A percentile compares a stretch with the other conserved stretches of the same genome.
These are phyloP conservation scores for Pseudotriccus pelzelni DNA, from an alignment of 2,797 vertebrate species.

Conservation along the genomic window DNA sequence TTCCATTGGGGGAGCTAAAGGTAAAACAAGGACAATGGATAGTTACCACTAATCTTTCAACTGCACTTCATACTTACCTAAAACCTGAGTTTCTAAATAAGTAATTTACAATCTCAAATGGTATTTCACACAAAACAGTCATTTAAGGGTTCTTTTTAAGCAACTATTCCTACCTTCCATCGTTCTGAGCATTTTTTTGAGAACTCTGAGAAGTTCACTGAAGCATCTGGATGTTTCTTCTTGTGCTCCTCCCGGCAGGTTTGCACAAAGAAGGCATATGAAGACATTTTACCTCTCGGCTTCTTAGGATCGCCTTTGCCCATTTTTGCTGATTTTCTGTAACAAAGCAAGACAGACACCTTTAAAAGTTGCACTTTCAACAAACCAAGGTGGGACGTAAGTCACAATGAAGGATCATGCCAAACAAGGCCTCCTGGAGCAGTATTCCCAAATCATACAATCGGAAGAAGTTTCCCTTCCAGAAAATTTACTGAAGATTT, in stretches of 20 bases:
- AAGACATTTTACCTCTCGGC: slow-evolving; percentile 98
- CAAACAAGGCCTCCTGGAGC: not conserved
- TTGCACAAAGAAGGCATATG: slow-evolving; percentile 98
- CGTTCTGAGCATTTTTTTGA: slow-evolving; percentile 98
- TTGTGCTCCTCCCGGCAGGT: slow-evolving; percentile 97
- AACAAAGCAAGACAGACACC: not conserved
- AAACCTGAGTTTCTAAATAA: not conserved
- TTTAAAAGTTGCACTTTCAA: not conserved
- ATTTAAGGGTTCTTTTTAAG: not conserved
- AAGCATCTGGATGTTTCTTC: slow-evolving; percentile 95
- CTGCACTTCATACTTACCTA: not conserved
- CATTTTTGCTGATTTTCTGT: slow-evolving; percentile 84
- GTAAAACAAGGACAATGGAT: not conserved
- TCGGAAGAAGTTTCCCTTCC: not conserved
- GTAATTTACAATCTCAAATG: fast-evolving
- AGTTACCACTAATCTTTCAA: not conserved
- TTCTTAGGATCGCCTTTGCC: slow-evolving; percentile 93
- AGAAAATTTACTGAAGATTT: not conserved
- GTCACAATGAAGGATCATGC: fast-evolving
- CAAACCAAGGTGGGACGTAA: not conserved
- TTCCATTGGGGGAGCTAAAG: not conserved
- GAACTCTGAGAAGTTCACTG: slow-evolving; percentile 96
- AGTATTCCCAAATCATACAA: not conserved
- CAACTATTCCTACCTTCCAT: slow-evolving; percentile 87
- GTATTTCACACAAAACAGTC: not conserved